phyloP scores from a whole-genome alignment of 1,140 invertebrate genomes.

The Bombus sibiricus region DNA sequence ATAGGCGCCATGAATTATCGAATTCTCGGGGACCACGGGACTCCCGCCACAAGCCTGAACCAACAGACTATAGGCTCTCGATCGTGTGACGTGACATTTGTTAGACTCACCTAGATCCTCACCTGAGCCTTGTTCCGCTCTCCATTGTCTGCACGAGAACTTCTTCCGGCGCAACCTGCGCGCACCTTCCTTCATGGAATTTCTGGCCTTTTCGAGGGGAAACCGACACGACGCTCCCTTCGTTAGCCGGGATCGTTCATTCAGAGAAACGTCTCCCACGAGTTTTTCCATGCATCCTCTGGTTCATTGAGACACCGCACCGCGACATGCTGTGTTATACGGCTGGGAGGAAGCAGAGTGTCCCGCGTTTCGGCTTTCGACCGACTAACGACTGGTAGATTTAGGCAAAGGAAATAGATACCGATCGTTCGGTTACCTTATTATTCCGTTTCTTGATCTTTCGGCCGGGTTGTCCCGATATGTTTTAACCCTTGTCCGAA shows the following conservation, averaged over 20 bases:
- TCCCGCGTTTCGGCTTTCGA: no score
- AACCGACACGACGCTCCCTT: neutral
- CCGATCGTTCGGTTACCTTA: neutral
- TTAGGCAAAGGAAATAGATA: no score
- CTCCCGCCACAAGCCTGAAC: neutral
- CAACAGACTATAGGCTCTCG: neutral
- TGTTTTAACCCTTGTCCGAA: no score
- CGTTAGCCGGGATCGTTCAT: neutral
- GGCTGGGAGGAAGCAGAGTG: no score
- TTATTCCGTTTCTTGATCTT: neutral
- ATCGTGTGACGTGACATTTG: conserved; percentile 59
- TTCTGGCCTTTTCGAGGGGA: neutral
- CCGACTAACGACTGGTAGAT: no score
- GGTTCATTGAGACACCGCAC: neutral
- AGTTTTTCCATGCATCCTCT: neutral
- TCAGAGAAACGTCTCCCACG: neutral
- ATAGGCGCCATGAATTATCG: conserved; percentile 66
- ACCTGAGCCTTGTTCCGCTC: conserved; percentile 21
- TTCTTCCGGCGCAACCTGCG: conserved; percentile 26
- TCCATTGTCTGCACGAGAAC: conserved; percentile 1
- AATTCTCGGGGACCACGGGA: conserved; percentile 32
- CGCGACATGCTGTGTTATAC: neutral
- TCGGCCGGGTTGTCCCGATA: no score
- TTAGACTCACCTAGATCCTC: conserved; percentile 58
- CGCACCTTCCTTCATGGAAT: neutral